These are phyloP conservation scores for Agelas oroides DNA, from an alignment of 37 sponge, comb jelly and placozoan genomes.

Conservation along the genomic window DNA sequence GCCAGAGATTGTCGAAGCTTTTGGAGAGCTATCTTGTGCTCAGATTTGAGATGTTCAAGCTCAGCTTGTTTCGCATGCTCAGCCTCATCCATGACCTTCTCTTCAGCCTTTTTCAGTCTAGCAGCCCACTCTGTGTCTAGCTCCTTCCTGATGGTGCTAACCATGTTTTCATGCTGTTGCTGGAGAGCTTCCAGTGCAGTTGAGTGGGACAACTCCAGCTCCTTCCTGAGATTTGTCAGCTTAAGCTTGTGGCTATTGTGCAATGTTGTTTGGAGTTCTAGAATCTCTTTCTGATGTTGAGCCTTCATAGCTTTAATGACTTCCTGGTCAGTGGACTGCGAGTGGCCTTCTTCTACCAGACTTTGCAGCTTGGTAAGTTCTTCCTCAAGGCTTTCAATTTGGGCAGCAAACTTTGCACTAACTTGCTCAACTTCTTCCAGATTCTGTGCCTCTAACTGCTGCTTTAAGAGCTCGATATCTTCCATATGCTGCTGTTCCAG, in stretches of 20 bases:
- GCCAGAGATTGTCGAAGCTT: neutral
- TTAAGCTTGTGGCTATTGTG: neutral
- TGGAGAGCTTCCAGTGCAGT: slow-evolving; percentile 19
- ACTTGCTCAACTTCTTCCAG: neutral
- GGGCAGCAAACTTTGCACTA: slow-evolving; percentile 1
- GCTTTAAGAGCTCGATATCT: slow-evolving; percentile 2
- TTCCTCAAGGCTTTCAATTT: slow-evolving; percentile 42
- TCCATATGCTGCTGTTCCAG: slow-evolving; percentile 44
- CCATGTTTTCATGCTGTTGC: slow-evolving; percentile 21
- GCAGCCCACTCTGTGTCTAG: slow-evolving; percentile 13
- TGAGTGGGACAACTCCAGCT: slow-evolving; percentile 19
- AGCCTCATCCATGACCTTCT: neutral
- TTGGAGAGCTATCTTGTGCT: neutral
- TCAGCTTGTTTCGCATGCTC: slow-evolving; percentile 4
- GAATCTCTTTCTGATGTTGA: slow-evolving; percentile 15
- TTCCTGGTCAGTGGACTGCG: neutral
- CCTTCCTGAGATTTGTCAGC: neutral
- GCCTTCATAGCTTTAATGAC: neutral
- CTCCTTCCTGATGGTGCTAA: neutral
- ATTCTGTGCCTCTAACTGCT: slow-evolving; percentile 24
- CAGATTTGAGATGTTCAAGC: neutral
- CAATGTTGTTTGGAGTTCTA: neutral
- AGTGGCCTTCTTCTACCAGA: neutral
- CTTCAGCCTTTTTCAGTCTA: neutral
- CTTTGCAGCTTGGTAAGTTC: slow-evolving; percentile 5